Conservation (phyloP, 2,888 invertebrate species). For the Leptodirus hochenwartii region DNA sequence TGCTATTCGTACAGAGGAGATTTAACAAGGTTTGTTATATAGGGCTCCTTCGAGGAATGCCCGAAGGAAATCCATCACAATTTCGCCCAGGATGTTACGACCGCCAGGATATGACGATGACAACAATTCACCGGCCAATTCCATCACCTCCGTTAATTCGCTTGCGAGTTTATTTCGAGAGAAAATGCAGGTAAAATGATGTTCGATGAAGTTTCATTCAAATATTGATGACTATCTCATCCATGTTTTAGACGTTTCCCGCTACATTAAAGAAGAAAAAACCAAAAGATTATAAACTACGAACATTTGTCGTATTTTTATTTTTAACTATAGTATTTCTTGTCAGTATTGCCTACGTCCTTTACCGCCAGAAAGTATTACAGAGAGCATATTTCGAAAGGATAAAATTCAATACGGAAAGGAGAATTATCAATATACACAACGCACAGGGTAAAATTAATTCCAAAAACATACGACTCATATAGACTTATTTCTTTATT, state of each 20-base stretch:
- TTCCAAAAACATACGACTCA: no score
- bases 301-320: constrained; percentile 62
- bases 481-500: no score
- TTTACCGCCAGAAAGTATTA: constrained; percentile 66
- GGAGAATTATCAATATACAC: constrained; percentile 52
- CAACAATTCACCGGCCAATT: constrained; percentile 52
- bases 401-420: constrained; percentile 66
- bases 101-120: constrained; percentile 37
- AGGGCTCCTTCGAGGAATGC: constrained; percentile 27
- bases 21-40: no score
- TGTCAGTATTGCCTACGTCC: constrained; percentile 66
- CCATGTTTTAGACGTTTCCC: constrained; percentile 45
- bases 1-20: no score
- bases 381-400: constrained; percentile 68
- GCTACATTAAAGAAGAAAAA: constrained; percentile 49
- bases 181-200: constrained; percentile 50
- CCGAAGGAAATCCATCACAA: constrained; percentile 43
- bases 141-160: constrained; percentile 71
- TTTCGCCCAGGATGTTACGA: constrained; percentile 32
- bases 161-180: constrained; percentile 67
- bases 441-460: constrained; percentile 50
- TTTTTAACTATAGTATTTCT: constrained; percentile 67
- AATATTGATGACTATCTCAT: constrained; percentile 3
- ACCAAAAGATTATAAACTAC: constrained; percentile 58
- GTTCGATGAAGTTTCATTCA: not conserved